A percentile compares a stretch with the other conserved stretches of the same genome.
Conservation (phyloP, 2,113 vertebrate species). For the Ciconia boyciana region DNA sequence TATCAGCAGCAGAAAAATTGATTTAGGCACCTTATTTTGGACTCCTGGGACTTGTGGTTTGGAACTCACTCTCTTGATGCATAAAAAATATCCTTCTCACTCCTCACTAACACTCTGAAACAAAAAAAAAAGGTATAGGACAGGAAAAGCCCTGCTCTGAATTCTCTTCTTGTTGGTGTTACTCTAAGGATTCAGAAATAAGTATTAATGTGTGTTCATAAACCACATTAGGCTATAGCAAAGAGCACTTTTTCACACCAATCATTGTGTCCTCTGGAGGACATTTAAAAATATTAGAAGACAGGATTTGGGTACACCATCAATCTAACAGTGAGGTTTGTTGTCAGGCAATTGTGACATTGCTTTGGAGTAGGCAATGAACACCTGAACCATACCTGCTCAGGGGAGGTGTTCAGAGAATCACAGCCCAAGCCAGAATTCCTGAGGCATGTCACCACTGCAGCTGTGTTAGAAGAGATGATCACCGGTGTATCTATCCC, state of each 20-base stretch:
- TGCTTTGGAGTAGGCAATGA: background rate
- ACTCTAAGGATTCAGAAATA: background rate
- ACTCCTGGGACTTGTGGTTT: background rate
- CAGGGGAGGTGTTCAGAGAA: background rate
- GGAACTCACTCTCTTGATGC: background rate
- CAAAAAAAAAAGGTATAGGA: background rate
- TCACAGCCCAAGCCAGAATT: background rate
- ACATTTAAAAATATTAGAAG: background rate
- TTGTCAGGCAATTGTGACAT: background rate
- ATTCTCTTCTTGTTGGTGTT: background rate
- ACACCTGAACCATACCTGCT: background rate
- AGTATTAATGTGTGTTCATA: background rate
- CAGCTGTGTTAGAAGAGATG: background rate
- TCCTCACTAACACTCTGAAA: background rate
- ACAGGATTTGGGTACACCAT: background rate
- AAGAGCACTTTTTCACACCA: background rate
- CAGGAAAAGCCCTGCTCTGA: background rate
- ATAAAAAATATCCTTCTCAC: background rate
- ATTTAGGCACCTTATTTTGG: background rate
- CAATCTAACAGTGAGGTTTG: background rate
- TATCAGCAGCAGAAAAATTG: background rate
- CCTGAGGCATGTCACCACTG: background rate
- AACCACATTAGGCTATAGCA: background rate
- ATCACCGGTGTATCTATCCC: background rate
- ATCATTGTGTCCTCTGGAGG: background rate